Base-by-base conservation (phyloP, 2,797 vertebrate species). In the Hoplostethus mediterraneus region DNA sequence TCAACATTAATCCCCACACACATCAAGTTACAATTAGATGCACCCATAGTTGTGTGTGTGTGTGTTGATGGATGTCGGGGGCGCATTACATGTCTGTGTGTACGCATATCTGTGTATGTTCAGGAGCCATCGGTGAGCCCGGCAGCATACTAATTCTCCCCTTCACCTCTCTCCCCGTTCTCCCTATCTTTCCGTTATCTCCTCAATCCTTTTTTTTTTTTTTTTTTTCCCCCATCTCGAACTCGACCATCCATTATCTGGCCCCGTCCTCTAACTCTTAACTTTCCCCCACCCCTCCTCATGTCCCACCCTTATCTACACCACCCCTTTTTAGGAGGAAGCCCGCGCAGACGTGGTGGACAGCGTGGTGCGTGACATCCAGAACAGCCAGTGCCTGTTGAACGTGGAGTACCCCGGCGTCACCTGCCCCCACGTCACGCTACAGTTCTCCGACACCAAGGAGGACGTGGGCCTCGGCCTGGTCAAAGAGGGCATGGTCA, bases 351-450 rank as follows among this genome's bases (percentile, higher is more conserved):
- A 99, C 2, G 97, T 95, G 0, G 96, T 99, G 87, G 98, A 99
- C 94, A 97, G 96, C 1, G 89, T 99, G 55, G 97, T 99, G 45
- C 91, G 96, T 65, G 97, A 99, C 91, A 97, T 99, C 90, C 98
- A 99, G 77, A 99, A 99, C 93, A 97, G 86, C 33, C 98, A 99
- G 94, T 99, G 98, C 93, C 95, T 97, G 89, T 90, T 99, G 71
- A 99, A 99, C 3, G 96, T 98, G 91, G 98, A 99, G 88, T 96
- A 96, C 76, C 67, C 89, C 1, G 97, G 96, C 0, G 81, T 84
- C 13, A 73, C 84, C 87, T 99, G 98, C 70, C 95, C 96, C 6
- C 95, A 94, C 0, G 97, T 97, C 90, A 97, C 97, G 6, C 93
- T 99, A 90, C 97, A 98, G 93, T 98, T 97, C 0, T 81, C 94